phyloP scores from a whole-genome alignment of 2,888 invertebrate genomes.

The Tipula vernalis region DNA sequence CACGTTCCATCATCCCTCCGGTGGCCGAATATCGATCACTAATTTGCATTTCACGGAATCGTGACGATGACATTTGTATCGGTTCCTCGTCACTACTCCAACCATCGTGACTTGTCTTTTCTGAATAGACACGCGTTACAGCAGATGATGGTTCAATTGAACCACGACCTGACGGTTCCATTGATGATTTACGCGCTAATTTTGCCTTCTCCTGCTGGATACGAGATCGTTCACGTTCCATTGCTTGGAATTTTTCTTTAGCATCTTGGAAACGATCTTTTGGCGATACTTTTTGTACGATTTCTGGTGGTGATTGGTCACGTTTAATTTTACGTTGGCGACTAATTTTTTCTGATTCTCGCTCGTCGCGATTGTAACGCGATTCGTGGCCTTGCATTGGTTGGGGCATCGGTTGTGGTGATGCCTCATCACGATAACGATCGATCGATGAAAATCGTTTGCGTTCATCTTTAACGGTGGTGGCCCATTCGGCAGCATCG shows the following conservation, averaged over 20 bases:
- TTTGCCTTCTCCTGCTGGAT: not conserved
- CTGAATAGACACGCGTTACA: slow-evolving; percentile 15
- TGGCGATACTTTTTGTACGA: slow-evolving; percentile 39
- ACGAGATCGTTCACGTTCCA: slow-evolving; percentile 54
- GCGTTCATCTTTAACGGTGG: not conserved
- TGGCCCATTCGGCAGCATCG: not conserved
- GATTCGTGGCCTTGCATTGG: not conserved
- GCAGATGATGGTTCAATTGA: slow-evolving; percentile 22
- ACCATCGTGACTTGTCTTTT: slow-evolving; percentile 23
- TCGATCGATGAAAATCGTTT: not conserved
- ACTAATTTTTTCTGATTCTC: not conserved
- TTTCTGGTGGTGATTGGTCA: slow-evolving; percentile 15
- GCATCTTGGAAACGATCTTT: slow-evolving; percentile 75
- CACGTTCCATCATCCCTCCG: not conserved
- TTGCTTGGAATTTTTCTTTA: slow-evolving; percentile 70
- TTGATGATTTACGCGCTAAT: slow-evolving; percentile 20
- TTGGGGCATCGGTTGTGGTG: not conserved
- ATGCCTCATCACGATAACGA: slow-evolving; percentile 5
- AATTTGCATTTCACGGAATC: slow-evolving; percentile 21
- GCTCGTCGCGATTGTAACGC: not conserved
- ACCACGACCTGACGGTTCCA: slow-evolving; percentile 17
- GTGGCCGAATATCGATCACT: slow-evolving; percentile 11
- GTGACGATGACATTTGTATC: slow-evolving; percentile 17
- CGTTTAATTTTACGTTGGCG: not conserved
- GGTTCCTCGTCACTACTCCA: slow-evolving; percentile 18